Evolutionary conservation across 2,888 invertebrate species (phyloP).

Genomic region (Suillia variegata): DNA sequence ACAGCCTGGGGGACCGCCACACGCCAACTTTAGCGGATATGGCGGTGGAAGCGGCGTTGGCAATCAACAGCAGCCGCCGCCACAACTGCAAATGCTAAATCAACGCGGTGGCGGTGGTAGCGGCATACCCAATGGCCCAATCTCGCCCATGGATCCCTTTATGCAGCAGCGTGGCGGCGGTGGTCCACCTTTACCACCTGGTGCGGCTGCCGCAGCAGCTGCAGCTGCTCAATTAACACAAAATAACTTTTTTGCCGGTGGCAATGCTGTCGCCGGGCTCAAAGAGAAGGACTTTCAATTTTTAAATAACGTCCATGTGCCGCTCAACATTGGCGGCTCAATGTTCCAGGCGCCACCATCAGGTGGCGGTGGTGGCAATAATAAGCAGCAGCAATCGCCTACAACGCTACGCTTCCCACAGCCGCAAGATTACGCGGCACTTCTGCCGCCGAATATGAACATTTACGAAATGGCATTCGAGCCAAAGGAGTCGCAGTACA

Average conservation of each 20-base stretch:
- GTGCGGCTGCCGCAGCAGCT: slow-evolving; percentile 24
- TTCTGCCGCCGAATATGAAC: slow-evolving; percentile 66
- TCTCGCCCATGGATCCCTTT: slow-evolving; percentile 56
- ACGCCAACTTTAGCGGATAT: slow-evolving; percentile 29
- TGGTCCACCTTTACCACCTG: slow-evolving; percentile 34
- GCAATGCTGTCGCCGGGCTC: slow-evolving; percentile 22
- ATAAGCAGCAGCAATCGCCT: slow-evolving; percentile 36
- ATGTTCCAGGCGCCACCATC: slow-evolving; percentile 38
- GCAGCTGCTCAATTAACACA: slow-evolving; percentile 14
- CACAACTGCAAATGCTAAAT: slow-evolving; percentile 46
- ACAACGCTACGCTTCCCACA: slow-evolving; percentile 46
- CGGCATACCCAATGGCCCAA: slow-evolving; percentile 57
- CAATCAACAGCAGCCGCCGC: slow-evolving; percentile 34
- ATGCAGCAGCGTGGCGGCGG: slow-evolving; percentile 34
- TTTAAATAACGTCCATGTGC: slow-evolving; percentile 65
- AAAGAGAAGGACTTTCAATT: slow-evolving; percentile 65
- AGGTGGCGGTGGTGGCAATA: slow-evolving; percentile 23
- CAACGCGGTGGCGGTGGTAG: slow-evolving; percentile 49
- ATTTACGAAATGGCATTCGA: slow-evolving; percentile 66
- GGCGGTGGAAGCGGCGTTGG: slow-evolving; percentile 23
- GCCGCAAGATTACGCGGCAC: slow-evolving; percentile 56
- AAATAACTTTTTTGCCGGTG: slow-evolving; percentile 36
- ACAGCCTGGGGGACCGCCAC: slow-evolving; percentile 29
- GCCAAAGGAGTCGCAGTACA: slow-evolving; percentile 63
- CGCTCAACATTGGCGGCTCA: slow-evolving; percentile 35